Conservation (phyloP, 2,888 invertebrate species). For the Malthinus flaveolus region DNA sequence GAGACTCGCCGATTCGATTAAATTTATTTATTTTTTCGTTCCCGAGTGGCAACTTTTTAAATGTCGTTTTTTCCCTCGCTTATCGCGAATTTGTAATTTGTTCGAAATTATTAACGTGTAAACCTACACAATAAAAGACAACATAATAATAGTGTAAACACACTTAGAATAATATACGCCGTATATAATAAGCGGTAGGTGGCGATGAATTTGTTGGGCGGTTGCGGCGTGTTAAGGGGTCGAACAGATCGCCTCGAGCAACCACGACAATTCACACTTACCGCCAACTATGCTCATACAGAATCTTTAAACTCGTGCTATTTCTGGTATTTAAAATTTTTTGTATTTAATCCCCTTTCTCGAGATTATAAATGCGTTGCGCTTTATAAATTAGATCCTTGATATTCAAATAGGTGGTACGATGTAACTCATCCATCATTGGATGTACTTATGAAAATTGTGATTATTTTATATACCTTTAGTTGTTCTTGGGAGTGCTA, state of each 20-base stretch:
- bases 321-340: slow-evolving; percentile 18
- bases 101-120: not conserved
- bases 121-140: not conserved
- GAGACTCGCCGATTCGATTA: not conserved
- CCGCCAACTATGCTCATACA: slow-evolving; percentile 21
- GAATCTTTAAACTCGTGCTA: slow-evolving; percentile 24
- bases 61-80: too few species aligned
- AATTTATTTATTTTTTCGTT: slow-evolving; percentile 31
- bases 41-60: slow-evolving; percentile 43
- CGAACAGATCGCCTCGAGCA: slow-evolving; percentile 19
- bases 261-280: slow-evolving; percentile 30
- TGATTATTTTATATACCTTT: too few species aligned
- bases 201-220: slow-evolving; percentile 30
- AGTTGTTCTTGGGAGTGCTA: too few species aligned
- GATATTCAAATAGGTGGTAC: too few species aligned
- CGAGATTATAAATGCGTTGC: too few species aligned
- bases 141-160: slow-evolving; percentile 18
- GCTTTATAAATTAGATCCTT: too few species aligned
- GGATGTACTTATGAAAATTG: too few species aligned
- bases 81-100: not conserved
- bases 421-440: too few species aligned
- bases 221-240: slow-evolving; percentile 27
- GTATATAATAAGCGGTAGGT: slow-evolving; percentile 27
- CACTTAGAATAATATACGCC: slow-evolving; percentile 16
- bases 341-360: too few species aligned